Evolutionary conservation across 2,888 invertebrate species (phyloP), one percentile per base, ranked within the genome.

Genomic region (Gandaritis pyraliata): DNA sequence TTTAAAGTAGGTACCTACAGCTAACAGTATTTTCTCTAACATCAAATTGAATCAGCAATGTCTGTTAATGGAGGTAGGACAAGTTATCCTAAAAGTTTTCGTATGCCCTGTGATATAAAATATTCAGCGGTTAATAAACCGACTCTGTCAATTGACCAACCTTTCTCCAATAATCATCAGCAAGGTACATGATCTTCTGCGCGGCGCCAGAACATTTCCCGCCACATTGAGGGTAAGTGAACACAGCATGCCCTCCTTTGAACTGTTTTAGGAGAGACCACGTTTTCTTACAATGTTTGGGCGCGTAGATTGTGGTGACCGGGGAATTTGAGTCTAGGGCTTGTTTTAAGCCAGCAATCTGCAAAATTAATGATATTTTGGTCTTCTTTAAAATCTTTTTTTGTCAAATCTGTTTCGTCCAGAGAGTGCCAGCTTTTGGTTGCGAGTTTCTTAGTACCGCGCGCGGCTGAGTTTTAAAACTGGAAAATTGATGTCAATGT

Each of bases 201-300:
- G 99, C 98, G 0, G 99, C 99, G 0, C 99, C 99, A 0, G 98
- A 96, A 87, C 99, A 99, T 85, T 99, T 99, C 8, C 98, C 96
- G 0, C 96, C 96, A 0, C 95, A 93, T 68, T 94, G 94, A 0
- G 99, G 99, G 82, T 95, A 98, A 0, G 98, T 98, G 82, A 99
- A 99, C 64, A 99, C 88, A 0, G 97, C 98, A 82, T 96, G 96
- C 0, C 98, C 98, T 0, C 92, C 90, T 56, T 93, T 85, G 59
- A 97, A 95, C 30, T 91, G 90, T 70, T 95, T 87, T 30, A 99
- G 83, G 57, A 94, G 94, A 54, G 94, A 83, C 83, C 94, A 96
- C 0, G 97, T 97, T 74, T 96, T 95, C 47, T 93, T 85, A 6
- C 97, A 98, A 77, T 97, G 96, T 15, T 95, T 88, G 0, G 96